A percentile compares a stretch with the other conserved stretches of the same genome.
phyloP scores from a whole-genome alignment of 2,888 invertebrate genomes.

The Drosophila flavopinicola region DNA sequence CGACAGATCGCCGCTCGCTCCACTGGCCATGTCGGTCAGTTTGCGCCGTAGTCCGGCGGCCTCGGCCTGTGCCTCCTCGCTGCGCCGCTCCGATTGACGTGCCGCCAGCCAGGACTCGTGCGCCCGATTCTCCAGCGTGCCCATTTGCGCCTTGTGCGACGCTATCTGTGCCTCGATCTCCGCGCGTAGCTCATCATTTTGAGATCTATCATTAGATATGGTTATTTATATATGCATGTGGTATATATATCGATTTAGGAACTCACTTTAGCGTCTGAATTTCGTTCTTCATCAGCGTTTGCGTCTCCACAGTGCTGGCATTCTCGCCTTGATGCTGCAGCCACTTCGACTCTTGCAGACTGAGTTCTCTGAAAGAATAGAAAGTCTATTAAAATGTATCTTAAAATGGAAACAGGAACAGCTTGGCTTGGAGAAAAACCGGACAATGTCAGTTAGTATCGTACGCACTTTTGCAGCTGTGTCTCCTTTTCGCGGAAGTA shows the following conservation, averaged over 20 bases:
- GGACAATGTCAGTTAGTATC: no score
- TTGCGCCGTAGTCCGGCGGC: conserved; percentile 88
- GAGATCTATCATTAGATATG: conserved; percentile 83
- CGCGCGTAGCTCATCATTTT: conserved; percentile 88
- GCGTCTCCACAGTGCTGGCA: conserved; percentile 91
- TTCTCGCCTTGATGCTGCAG: conserved; percentile 92
- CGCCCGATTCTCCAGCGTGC: conserved; percentile 92
- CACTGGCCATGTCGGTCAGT: conserved; percentile 84
- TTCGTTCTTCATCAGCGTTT: conserved; percentile 91
- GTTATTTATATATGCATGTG: no score
- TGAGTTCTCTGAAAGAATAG: conserved; percentile 87
- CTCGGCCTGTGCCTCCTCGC: conserved; percentile 92
- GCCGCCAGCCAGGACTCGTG: conserved; percentile 94
- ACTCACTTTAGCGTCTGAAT: conserved; percentile 91
- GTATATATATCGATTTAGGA: neutral
- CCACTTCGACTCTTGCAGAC: conserved; percentile 90
- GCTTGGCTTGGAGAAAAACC: no score
- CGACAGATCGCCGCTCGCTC: conserved; percentile 36
- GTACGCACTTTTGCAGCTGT: conserved; percentile 91
- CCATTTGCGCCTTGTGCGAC: conserved; percentile 88
- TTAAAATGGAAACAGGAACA: no score
- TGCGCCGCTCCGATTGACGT: conserved; percentile 91
- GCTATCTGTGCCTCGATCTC: conserved; percentile 95
- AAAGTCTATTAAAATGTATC: neutral
- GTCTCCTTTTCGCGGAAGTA: conserved; percentile 96